Evolutionary conservation across 2,113 vertebrate genomes (phyloP).

Genomic region (Loxodonta africana): DNA sequence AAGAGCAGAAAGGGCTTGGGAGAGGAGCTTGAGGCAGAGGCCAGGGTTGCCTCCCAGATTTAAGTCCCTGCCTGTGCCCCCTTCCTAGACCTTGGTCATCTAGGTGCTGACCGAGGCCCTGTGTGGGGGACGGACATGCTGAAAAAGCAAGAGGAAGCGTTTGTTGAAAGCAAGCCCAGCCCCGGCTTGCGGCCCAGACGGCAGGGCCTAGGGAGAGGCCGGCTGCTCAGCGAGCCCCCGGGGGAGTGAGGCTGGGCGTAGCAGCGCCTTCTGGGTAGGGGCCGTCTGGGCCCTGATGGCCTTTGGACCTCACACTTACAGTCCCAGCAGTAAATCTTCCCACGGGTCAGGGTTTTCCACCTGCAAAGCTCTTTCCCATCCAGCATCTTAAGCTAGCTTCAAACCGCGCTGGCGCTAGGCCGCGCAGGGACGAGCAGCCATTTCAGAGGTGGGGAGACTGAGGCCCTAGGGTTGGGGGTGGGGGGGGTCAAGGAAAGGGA

Average conservation of each 20-base stretch:
- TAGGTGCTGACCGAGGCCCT: not conserved
- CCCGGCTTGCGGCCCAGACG: fast-evolving
- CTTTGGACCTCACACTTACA: not conserved
- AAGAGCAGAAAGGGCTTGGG: not conserved
- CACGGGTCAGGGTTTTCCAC: not conserved
- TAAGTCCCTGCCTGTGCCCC: not conserved
- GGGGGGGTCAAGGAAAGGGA: fast-evolving
- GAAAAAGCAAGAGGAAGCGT: not conserved
- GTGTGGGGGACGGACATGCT: fast-evolving
- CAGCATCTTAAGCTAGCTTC: not conserved
- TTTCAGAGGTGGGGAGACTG: not conserved
- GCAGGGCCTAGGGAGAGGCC: not conserved
- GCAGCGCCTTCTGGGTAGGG: not conserved
- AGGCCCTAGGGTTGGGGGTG: not conserved
- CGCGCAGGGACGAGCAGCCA: no score
- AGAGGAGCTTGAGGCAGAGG: not conserved
- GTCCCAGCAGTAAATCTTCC: not conserved
- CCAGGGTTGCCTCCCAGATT: not conserved
- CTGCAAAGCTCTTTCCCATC: not conserved
- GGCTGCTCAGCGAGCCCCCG: not conserved
- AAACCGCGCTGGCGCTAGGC: not conserved
- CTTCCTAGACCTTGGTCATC: not conserved
- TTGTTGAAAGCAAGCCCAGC: not conserved
- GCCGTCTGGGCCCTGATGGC: fast-evolving
- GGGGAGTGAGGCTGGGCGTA: not conserved